Conservation (phyloP, 2,797 vertebrate species). For the Chelidonichthys spinosus region DNA sequence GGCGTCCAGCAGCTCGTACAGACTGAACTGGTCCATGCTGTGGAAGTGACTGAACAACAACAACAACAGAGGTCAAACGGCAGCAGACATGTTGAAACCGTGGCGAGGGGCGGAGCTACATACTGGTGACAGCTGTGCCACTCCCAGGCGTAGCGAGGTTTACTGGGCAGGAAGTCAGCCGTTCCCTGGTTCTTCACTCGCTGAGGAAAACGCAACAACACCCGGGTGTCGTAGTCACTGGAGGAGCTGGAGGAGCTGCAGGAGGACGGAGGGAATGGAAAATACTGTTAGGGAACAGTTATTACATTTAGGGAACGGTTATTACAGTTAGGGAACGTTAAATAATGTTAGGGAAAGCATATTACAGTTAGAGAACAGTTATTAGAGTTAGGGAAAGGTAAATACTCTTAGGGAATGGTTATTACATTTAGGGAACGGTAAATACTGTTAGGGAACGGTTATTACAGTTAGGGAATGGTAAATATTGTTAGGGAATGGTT, state of each 20-base stretch:
- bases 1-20: slow-evolving; percentile 92
- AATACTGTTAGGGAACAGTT: no score
- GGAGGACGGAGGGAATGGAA: neutral
- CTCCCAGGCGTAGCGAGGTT: slow-evolving; percentile 94
- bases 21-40: slow-evolving; percentile 98
- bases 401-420: no score
- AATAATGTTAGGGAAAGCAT: no score
- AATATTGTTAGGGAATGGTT: no score
- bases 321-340: no score
- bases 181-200: slow-evolving; percentile 98
- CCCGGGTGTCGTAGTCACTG: slow-evolving; percentile 91
- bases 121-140: slow-evolving; percentile 99
- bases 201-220: slow-evolving; percentile 93
- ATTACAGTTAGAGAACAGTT: no score
- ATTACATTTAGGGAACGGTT: no score
- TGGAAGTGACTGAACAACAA: slow-evolving; percentile 90
- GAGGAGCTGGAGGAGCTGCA: slow-evolving; percentile 86
- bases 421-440: no score
- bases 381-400: no score
- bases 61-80: neutral
- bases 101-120: slow-evolving; percentile 58
- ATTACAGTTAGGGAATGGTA: no score
- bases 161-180: slow-evolving; percentile 93
- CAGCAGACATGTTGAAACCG: neutral
- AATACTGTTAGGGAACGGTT: no score